Conservation (phyloP, 2,797 vertebrate genomes). For the Falco concolor region DNA sequence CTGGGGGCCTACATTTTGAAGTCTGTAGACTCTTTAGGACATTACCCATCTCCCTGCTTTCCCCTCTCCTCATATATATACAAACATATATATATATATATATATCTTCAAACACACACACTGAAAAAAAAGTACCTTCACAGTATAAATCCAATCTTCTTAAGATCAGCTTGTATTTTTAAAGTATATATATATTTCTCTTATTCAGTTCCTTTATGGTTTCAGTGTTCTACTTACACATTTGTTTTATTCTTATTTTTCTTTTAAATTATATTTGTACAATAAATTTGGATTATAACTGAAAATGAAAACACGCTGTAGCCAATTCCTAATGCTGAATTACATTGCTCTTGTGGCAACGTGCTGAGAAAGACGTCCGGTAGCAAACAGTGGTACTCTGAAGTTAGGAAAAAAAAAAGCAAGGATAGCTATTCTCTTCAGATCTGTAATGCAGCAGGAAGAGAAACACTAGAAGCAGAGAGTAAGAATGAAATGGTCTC, state of each 20-base stretch:
- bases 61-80: background rate
- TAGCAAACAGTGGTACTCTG: background rate
- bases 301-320: background rate
- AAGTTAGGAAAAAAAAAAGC: background rate
- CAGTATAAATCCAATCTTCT: background rate
- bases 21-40: background rate
- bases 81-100: background rate
- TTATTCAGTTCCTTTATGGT: background rate
- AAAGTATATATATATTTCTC: background rate
- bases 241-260: background rate
- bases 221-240: background rate
- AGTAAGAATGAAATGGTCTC: background rate
- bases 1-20: background rate
- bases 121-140: slow-evolving; percentile 5
- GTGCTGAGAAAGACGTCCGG: background rate
- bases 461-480: background rate
- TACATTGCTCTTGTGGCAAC: background rate
- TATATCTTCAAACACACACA: background rate
- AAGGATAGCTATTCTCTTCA: background rate
- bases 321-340: background rate
- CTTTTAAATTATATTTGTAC: background rate
- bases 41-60: background rate
- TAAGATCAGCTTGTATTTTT: background rate
- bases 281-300: background rate
- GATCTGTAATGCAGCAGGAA: background rate